Percentiles rank a stretch among this genome's conserved stretches.
Evolutionary conservation across 1,140 invertebrate genomes (phyloP).

Genomic region (Papilio xuthus): DNA sequence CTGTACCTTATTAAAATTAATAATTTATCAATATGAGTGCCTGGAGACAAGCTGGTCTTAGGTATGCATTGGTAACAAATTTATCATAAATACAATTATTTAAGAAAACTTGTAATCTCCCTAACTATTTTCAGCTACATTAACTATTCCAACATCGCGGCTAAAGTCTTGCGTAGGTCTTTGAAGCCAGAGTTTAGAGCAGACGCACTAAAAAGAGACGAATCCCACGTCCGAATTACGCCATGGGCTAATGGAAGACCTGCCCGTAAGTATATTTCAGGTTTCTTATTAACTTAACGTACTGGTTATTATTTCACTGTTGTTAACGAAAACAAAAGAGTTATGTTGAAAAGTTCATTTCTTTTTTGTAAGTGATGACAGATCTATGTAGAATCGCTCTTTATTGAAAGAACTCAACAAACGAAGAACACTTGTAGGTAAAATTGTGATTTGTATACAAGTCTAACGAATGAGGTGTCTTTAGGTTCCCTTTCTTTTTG

Average conservation of each 20-base stretch:
- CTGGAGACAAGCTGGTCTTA: constrained; percentile 76
- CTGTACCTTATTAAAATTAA: constrained; percentile 41
- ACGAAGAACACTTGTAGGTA: not conserved
- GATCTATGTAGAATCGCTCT: not conserved
- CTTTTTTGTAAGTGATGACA: not conserved
- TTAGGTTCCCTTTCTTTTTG: too few species aligned
- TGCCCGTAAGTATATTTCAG: constrained; percentile 85
- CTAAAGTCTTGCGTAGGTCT: constrained; percentile 88
- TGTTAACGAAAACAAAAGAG: constrained; percentile 1
- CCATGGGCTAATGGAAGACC: constrained; percentile 93
- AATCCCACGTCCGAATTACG: constrained; percentile 89
- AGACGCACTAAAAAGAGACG: constrained; percentile 89
- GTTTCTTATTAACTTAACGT: not conserved
- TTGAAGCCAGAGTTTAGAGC: constrained; percentile 87
- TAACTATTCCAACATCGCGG: constrained; percentile 95
- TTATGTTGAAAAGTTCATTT: not conserved
- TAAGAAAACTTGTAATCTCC: too few species aligned
- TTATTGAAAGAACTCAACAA: not conserved
- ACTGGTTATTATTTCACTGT: not conserved
- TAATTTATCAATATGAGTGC: constrained; percentile 69
- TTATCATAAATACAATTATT: not conserved
- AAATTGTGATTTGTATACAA: too few species aligned
- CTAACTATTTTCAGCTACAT: constrained; percentile 89
- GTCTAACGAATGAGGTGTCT: too few species aligned
- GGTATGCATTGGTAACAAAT: constrained; percentile 55